Evolutionary conservation across 2,113 vertebrate species (phyloP), one percentile per base, ranked within the genome.

Genomic region (Seriola aureovittata): DNA sequence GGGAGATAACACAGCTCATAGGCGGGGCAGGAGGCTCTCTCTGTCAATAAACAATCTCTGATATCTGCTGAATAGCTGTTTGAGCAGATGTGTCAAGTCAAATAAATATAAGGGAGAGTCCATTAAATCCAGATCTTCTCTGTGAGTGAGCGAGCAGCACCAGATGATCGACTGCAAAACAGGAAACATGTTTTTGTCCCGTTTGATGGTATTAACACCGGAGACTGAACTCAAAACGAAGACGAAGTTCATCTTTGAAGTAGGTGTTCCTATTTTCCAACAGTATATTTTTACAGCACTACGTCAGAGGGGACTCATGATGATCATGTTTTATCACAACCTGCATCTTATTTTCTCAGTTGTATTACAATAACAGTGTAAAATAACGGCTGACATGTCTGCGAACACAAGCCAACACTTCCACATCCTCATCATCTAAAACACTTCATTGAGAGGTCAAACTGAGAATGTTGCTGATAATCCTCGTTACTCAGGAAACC

Each of bases 41-140:
- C 32, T 36, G 13, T 92, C 82, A 90, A 93, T 63, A 93, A 92
- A 91, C 89, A 87, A 17, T 34, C 74, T 91, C 60, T 78, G 82
- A 89, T 91, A 85, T 90, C n/a, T 69, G 36, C 58, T 71, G 64
- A 72, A 67, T 55, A 52, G 44, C 64, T 90, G 75, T 93, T 89
- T 89, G 78, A 85, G 85, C 93, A 93, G 91, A 90, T 93, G 93
- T 87, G 83, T 91, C 23, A 91, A 85, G 74, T 65, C 84, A 92
- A 93, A 94, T 81, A 93, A 93, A 92, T 75, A 93, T 1, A 52
- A 77, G 29, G 85, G 81, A 73, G 75, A 85, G 90, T 85, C 77
- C 69, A 90, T 92, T 73, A 88, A 88, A 81, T 71, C 75, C 92
- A 91, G 76, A 91, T 86, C 58, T 44, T 60, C 57, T 68, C 75